Conservation (phyloP, 2,797 vertebrate genomes). For the Nannoperca obscura region DNA sequence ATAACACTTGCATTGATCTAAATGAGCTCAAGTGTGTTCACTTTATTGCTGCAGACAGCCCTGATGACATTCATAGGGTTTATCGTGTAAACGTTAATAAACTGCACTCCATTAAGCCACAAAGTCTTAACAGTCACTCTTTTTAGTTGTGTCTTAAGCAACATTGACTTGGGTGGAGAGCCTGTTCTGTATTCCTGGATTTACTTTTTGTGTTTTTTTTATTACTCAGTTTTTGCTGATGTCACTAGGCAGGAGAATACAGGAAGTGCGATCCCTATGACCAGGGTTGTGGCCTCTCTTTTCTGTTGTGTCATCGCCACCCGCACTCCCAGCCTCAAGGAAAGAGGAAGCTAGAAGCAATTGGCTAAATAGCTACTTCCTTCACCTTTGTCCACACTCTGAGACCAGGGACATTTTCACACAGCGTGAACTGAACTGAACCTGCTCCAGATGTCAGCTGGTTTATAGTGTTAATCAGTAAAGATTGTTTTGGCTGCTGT, state of each 20-base stretch:
- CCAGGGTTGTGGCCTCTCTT: constrained; percentile 38
- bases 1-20: constrained; percentile 3
- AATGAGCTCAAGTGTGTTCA: constrained; percentile 12
- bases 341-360: constrained; percentile 69
- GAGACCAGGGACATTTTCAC: neutral
- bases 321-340: constrained; percentile 18
- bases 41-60: neutral
- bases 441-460: neutral
- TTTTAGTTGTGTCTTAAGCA: constrained; percentile 18
- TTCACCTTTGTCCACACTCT: constrained; percentile 39
- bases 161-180: constrained; percentile 24
- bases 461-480: constrained; percentile 1
- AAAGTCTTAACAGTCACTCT: neutral
- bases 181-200: constrained; percentile 5
- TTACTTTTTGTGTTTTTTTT: constrained; percentile 9
- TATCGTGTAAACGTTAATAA: constrained; percentile 16
- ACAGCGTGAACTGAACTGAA: constrained; percentile 3
- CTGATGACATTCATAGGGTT: constrained; percentile 29
- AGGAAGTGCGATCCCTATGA: constrained; percentile 68
- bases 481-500: constrained; percentile 2
- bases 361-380: constrained; percentile 20
- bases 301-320: constrained; percentile 71
- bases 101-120: neutral
- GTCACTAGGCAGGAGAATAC: constrained; percentile 49
- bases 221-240: constrained; percentile 62